A percentile compares a stretch with the other conserved stretches of the same genome.
These are phyloP conservation scores for Myrmecophaga tridactyla DNA, from an alignment of 2,113 vertebrate genomes.

Conservation along the genomic window DNA sequence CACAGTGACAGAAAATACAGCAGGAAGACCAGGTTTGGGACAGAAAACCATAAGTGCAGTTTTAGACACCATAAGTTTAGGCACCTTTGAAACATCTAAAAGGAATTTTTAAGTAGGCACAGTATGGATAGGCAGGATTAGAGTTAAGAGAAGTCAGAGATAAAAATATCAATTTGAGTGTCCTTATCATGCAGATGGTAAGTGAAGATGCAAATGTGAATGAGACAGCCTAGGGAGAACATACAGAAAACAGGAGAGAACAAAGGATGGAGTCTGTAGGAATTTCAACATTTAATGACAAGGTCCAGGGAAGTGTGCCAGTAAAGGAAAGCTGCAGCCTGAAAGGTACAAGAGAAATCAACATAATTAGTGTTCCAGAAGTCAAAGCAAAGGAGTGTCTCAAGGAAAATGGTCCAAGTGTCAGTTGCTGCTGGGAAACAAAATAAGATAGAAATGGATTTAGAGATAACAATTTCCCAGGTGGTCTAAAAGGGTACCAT, in stretches of 20 bases:
- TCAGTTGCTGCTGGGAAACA: neutral
- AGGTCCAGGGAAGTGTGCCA: neutral
- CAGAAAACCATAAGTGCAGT: neutral
- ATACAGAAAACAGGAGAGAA: neutral
- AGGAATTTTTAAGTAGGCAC: slow-evolving; percentile 36
- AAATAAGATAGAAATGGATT: slow-evolving; percentile 7
- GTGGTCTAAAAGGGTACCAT: neutral
- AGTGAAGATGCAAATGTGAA: neutral
- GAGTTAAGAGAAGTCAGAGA: neutral
- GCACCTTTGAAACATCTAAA: neutral
- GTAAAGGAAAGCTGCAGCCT: neutral
- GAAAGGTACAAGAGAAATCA: neutral
- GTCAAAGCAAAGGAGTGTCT: neutral
- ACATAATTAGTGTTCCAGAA: neutral
- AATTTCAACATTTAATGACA: neutral
- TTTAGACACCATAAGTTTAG: slow-evolving; percentile 25
- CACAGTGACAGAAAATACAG: neutral
- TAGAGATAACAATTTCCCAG: neutral
- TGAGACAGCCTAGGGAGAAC: neutral
- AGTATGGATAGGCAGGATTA: neutral
- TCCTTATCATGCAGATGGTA: neutral
- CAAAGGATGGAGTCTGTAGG: neutral
- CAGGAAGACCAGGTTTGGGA: neutral
- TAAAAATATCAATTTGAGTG: slow-evolving; percentile 32
- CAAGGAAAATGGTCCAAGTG: neutral